These are phyloP conservation scores for Odontesthes bonariensis DNA, from an alignment of 2,113 vertebrate species.

Conservation along the genomic window DNA sequence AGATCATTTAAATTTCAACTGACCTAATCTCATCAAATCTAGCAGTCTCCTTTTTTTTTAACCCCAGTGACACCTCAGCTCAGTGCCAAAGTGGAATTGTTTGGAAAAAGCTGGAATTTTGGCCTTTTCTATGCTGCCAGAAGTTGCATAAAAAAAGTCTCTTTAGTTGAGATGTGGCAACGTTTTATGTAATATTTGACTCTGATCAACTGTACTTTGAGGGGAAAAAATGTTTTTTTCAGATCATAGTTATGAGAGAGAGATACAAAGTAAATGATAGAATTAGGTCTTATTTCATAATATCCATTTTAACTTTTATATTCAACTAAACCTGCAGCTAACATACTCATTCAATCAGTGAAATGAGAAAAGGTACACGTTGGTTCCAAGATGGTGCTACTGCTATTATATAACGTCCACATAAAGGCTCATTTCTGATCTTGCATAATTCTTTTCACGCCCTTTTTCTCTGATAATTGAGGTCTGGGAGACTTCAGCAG, in stretches of 20 bases:
- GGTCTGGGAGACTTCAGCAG: not conserved
- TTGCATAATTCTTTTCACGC: constrained; percentile 23
- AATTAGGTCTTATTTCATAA: not conserved
- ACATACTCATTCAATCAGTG: constrained; percentile 4
- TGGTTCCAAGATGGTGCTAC: constrained; percentile 16
- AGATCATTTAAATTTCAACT: constrained; percentile 60
- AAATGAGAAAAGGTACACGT: not conserved
- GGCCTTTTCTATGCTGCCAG: no score
- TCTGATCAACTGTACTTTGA: constrained; percentile 13
- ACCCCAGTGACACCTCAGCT: constrained; percentile 13
- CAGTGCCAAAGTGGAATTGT: constrained; percentile 30
- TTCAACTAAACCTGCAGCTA: not conserved
- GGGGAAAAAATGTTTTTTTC: no score
- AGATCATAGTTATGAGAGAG: no score
- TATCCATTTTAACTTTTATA: constrained; percentile 12
- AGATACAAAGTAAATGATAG: constrained; percentile 25
- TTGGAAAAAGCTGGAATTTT: constrained; percentile 13
- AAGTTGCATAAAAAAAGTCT: no score
- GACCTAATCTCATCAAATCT: constrained; percentile 52
- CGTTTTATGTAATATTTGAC: constrained; percentile 59
- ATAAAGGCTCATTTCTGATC: constrained; percentile 43
- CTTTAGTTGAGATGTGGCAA: no score
- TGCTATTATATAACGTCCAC: constrained; percentile 40
- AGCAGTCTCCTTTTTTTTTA: not conserved
- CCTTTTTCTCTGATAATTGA: constrained; percentile 4